phyloP scores from a whole-genome alignment of 2,888 invertebrate genomes.

The Idaea dimidiata region DNA sequence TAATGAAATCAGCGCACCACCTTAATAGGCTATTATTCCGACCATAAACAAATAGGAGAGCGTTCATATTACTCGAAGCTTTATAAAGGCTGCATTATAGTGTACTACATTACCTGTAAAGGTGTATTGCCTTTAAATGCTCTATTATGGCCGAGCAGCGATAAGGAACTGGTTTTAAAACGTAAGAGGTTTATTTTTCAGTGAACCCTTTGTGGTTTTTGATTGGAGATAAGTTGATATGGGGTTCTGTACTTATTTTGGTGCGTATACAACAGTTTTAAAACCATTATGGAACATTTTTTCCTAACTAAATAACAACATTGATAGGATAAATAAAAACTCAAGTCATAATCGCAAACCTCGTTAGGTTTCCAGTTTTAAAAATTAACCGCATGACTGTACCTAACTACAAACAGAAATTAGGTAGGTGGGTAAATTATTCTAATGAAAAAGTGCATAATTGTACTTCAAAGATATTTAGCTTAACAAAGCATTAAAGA shows the following conservation, averaged over 20 bases:
- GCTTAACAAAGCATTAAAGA: neutral
- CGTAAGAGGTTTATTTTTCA: constrained; percentile 23
- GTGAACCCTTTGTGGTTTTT: constrained; percentile 18
- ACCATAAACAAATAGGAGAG: constrained; percentile 49
- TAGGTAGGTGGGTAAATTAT: constrained; percentile 18
- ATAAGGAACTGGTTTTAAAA: constrained; percentile 21
- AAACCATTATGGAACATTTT: too few relatives aligned
- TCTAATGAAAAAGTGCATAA: constrained; percentile 24
- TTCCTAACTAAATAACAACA: neutral
- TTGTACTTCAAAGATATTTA: neutral
- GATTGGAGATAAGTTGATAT: constrained; percentile 19
- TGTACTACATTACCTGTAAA: neutral
- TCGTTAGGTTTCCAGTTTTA: neutral
- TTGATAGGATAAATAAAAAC: neutral
- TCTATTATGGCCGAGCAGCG: constrained; percentile 33
- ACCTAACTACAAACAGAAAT: constrained; percentile 22
- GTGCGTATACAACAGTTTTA: neutral
- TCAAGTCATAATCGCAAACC: neutral
- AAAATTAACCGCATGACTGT: constrained; percentile 7
- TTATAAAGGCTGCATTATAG: neutral
- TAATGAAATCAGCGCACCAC: constrained; percentile 24
- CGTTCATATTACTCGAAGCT: neutral
- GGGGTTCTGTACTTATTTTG: neutral
- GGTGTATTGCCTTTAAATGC: constrained; percentile 59
- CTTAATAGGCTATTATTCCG: constrained; percentile 47